Evolutionary conservation across 2,797 vertebrate genomes (phyloP), one percentile per base, ranked within the genome.

Genomic region (Micropoecilia bifurca): DNA sequence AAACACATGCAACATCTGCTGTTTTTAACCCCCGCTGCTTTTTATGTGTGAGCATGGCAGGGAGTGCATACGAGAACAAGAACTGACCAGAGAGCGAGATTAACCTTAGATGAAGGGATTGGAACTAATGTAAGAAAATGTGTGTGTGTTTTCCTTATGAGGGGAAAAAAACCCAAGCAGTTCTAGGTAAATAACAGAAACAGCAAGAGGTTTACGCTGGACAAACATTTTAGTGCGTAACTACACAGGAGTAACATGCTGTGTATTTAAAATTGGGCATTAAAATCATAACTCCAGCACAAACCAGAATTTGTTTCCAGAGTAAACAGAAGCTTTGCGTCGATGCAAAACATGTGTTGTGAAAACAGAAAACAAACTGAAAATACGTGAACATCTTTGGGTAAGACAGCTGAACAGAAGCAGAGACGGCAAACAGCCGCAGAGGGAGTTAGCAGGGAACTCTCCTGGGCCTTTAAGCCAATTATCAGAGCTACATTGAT

Each of bases 401-500:
- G 81, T 76, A 89, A 30, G 85, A 83, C 85, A 48, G 79, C 22
- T 76, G 87, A 75, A 86, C 84, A 78, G 83, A 78, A 81, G 87
- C 80, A 82, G 59, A 39, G 74, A 80, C 57, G 77, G 88, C 85
- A 90, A 93, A 94, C 90, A 91, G 91, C 84, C 90, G 80, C 89
- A 80, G 43, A 76, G 92, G 91, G 92, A 89, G 89, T 91, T 84
- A 82, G 84, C 84, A 61, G 77, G 86, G 71, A 90, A 86, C 81
- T 93, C 92, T 91, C 89, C 39, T 80, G 92, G 90, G 92, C 91
- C 87, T 90, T 76, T 92, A 93, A 94, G 90, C 90, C 90, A 93
- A 92, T 95, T 94, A 93, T 89, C 43, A 47, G 81, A 90, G 88
- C 87, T 76, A 88, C 91, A 94, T 95, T 92, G 92, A 94, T 92